Evolutionary conservation across 2,797 vertebrate species (phyloP).

Genomic region (Adrianichthys oophorus): DNA sequence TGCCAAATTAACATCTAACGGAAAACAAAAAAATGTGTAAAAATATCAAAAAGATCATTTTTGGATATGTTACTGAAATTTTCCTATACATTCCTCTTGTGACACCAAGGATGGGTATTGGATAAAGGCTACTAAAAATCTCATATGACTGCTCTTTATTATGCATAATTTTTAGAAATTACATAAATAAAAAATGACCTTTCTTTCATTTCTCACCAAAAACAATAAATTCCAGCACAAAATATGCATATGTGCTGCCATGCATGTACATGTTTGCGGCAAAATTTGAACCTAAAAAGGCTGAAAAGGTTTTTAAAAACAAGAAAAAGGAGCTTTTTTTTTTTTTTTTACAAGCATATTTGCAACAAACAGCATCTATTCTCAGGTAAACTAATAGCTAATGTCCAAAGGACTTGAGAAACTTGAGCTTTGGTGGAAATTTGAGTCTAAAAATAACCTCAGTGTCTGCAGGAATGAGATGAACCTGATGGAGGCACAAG

Average conservation of each 20-base stretch:
- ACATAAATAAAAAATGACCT: too few relatives aligned
- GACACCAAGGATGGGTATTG: too few relatives aligned
- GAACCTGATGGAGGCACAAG: constrained; percentile 35
- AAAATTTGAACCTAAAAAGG: constrained; percentile 22
- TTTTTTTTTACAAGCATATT: constrained; percentile 3
- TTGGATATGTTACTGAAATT: too few relatives aligned
- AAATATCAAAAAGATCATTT: too few relatives aligned
- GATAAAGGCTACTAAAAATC: too few relatives aligned
- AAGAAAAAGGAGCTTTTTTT: constrained; percentile 11
- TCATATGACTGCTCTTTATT: too few relatives aligned
- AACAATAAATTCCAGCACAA: not conserved
- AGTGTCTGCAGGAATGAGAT: constrained; percentile 53
- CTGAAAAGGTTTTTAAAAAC: constrained; percentile 56
- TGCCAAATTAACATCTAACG: too few relatives aligned
- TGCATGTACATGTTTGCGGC: constrained; percentile 40
- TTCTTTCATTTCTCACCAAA: too few relatives aligned
- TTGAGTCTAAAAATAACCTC: constrained; percentile 65
- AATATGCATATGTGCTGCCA: constrained; percentile 32
- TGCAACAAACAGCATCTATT: constrained; percentile 27
- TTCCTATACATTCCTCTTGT: too few relatives aligned
- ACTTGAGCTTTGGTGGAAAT: constrained; percentile 50
- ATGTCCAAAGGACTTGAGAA: constrained; percentile 46
- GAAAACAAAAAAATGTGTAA: not conserved
- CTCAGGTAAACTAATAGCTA: constrained; percentile 57
- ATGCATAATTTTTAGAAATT: too few relatives aligned